These are phyloP conservation scores for Zaprionus lineosus DNA, from an alignment of 2,888 invertebrate species.

Conservation along the genomic window DNA sequence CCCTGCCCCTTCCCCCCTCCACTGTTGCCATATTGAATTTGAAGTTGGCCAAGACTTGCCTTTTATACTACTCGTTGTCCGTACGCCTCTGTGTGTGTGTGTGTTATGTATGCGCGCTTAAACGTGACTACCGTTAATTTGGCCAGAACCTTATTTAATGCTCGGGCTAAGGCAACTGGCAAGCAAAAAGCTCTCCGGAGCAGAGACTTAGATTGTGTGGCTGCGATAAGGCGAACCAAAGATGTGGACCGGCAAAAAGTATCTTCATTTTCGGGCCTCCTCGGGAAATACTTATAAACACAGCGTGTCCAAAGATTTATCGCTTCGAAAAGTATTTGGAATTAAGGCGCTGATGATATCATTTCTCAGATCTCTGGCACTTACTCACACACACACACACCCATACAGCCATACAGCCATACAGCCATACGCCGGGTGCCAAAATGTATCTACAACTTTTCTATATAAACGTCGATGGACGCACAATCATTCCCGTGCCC, in stretches of 20 bases:
- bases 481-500: too few species aligned
- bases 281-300: conserved; percentile 16
- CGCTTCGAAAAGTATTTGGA: conserved; percentile 54
- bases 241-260: conserved; percentile 32
- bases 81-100: conserved; percentile 33
- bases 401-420: too few species aligned
- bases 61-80: conserved; percentile 31
- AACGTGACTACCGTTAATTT: conserved; percentile 74
- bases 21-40: conserved; percentile 48
- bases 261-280: conserved; percentile 39
- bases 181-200: conserved; percentile 35
- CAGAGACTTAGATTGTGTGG: conserved; percentile 42
- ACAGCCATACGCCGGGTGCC: too few species aligned
- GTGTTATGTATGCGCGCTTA: conserved; percentile 55
- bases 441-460: not conserved
- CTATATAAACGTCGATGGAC: conserved; percentile 14
- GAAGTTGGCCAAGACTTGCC: conserved; percentile 47
- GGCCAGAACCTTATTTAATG: conserved; percentile 61
- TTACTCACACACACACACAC: too few species aligned
- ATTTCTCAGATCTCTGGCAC: conserved; percentile 41
- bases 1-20: not conserved
- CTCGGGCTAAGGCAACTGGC: conserved; percentile 38
- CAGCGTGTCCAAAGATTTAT: conserved; percentile 62
- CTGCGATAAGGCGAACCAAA: conserved; percentile 41
- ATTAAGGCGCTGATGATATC: conserved; percentile 56